Base-by-base conservation (phyloP, 2,113 vertebrate species). In the Ameiurus melas region DNA sequence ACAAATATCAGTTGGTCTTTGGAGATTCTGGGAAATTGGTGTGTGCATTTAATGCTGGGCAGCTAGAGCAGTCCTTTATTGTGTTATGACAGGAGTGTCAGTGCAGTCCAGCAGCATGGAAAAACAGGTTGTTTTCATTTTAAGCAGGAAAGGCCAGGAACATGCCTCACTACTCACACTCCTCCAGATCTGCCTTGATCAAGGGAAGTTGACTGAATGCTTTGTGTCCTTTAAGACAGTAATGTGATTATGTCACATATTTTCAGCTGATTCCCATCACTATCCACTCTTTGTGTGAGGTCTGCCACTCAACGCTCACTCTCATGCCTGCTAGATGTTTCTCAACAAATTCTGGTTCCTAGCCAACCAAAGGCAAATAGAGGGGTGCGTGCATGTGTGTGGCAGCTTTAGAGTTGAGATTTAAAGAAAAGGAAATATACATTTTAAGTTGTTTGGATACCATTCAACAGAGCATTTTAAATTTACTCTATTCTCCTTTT, bases 71-170 rank as follows among this genome's bases (percentile, higher is more conserved):
- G 94, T 95, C 93, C 93, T 94, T 95, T 95, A 94, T 93, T 93
- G 93, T 95, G 94, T 94, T 94, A 95, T 93, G 93, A 92, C 94
- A 94, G 92, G 94, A 93, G 92, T 92, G 94, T 93, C 91, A 87
- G 87, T 90, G 90, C 82, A 92, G 92, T 93, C 94, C 93, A 92
- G 91, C 91, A 92, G 88, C 92, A 71, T 91, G 93, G 93, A 92
- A 94, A 93, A 94, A 93, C 94, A 95, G 94, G 94, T 94, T 96
- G 94, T 94, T 94, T 95, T 94, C 91, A 94, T 96, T 96, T 94
- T 88, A 91, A 92, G 88, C 90, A 91, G 92, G 93, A 92, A 94
- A 93, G 93, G 93, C 91, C 93, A 93, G 92, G 91, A 90, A 93
- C 86, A 92, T 71, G 92, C 94, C 94, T 93, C 86, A 90, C 93